A percentile compares a stretch with the other conserved stretches of the same genome.
phyloP scores from a whole-genome alignment of 2,113 vertebrate species.

The Rhabdornis inornatus region DNA sequence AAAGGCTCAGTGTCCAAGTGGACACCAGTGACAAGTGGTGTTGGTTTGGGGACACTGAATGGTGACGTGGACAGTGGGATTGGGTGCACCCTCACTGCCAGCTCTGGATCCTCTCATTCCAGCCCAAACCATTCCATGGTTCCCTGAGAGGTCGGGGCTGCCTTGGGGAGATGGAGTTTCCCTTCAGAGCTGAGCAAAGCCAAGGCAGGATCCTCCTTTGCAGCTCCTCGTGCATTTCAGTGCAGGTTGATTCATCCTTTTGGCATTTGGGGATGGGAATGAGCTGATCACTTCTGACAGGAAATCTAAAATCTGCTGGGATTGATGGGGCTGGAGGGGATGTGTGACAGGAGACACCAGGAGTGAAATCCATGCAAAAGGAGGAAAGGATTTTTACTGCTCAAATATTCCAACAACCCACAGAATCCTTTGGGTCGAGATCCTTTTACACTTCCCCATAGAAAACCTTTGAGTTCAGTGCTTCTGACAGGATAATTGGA shows the following conservation, averaged over 20 bases:
- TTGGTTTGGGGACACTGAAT: accelerated
- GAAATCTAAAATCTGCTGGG: neutral
- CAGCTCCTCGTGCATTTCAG: neutral
- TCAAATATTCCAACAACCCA: neutral
- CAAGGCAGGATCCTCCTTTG: neutral
- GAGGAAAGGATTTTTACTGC: neutral
- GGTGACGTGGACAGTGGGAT: neutral
- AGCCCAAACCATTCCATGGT: neutral
- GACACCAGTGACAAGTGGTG: neutral
- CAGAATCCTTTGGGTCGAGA: neutral
- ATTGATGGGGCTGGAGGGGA: neutral
- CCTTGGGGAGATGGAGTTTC: neutral
- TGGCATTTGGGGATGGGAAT: neutral
- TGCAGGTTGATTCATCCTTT: neutral
- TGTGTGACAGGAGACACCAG: neutral
- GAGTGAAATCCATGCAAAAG: neutral
- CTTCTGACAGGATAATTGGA: neutral
- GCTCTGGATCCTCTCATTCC: neutral
- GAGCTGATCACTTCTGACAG: neutral
- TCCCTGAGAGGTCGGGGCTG: neutral
- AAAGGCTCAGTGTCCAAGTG: accelerated
- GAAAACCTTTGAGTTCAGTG: neutral
- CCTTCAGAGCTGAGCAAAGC: neutral
- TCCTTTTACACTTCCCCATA: neutral
- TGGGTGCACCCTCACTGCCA: neutral